These are phyloP conservation scores for Phalloptychus januarius DNA, from an alignment of 2,797 vertebrate species.

Conservation along the genomic window DNA sequence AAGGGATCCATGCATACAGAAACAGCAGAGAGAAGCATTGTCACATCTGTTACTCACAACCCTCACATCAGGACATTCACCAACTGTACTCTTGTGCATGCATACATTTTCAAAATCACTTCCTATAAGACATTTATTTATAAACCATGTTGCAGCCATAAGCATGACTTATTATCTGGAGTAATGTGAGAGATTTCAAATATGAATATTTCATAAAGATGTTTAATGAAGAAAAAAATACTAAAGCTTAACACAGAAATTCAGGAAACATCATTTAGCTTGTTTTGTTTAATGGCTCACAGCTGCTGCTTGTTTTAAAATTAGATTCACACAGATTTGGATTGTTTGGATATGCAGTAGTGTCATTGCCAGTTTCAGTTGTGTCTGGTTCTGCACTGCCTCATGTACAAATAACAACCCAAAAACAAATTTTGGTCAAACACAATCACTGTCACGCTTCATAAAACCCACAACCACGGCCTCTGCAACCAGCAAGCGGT, in stretches of 20 bases:
- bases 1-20: slow-evolving; percentile 50
- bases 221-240: neutral
- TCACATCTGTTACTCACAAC: slow-evolving; percentile 60
- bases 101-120: slow-evolving; percentile 45
- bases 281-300: neutral
- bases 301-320: neutral
- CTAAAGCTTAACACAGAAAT: too few relatives aligned
- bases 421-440: slow-evolving; percentile 15
- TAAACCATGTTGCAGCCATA: slow-evolving; percentile 5
- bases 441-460: slow-evolving; percentile 33
- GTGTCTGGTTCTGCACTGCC: slow-evolving; percentile 4
- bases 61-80: slow-evolving; percentile 41
- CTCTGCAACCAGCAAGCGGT: slow-evolving; percentile 7
- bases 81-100: slow-evolving; percentile 41
- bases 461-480: slow-evolving; percentile 23
- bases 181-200: neutral
- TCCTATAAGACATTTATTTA: slow-evolving; percentile 28
- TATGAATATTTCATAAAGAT: neutral
- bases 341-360: slow-evolving; percentile 8
- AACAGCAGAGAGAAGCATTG: slow-evolving; percentile 53
- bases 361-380: slow-evolving; percentile 9
- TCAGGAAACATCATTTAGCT: neutral
- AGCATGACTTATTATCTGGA: neutral
- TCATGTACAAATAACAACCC: neutral
- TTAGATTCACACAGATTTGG: slow-evolving; percentile 5